These are phyloP conservation scores for Ormyrus pomaceus DNA, from an alignment of 2,888 invertebrate species.

Conservation along the genomic window DNA sequence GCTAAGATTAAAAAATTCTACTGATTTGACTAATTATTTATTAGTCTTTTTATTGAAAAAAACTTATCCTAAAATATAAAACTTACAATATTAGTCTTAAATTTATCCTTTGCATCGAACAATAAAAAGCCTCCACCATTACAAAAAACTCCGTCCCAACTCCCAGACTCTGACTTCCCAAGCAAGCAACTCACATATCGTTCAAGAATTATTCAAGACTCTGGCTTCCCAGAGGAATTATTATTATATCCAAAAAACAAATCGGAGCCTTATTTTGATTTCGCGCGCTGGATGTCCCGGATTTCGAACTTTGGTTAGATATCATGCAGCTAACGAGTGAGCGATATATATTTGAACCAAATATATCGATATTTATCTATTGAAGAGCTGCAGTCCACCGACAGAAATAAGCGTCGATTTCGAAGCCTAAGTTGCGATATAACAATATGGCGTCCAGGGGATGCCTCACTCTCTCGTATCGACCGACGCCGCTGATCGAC, in stretches of 20 bases:
- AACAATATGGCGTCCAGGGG: constrained; percentile 36
- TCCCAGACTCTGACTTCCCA: too few relatives aligned
- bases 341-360: constrained; percentile 19
- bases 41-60: too few relatives aligned
- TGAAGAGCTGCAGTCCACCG: constrained; percentile 5
- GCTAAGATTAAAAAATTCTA: too few relatives aligned
- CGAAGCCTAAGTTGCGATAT: constrained; percentile 5
- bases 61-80: not conserved
- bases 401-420: constrained; percentile 34
- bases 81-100: not conserved
- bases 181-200: too few relatives aligned
- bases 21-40: too few relatives aligned
- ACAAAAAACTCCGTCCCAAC: too few relatives aligned
- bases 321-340: not conserved
- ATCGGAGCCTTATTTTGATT: constrained; percentile 19
- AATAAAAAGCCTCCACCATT: too few relatives aligned
- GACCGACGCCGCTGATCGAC: constrained; percentile 37
- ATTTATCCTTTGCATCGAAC: too few relatives aligned
- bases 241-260: too few relatives aligned
- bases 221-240: too few relatives aligned
- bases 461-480: not conserved
- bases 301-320: constrained; percentile 40
- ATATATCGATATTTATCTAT: constrained; percentile 55
- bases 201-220: too few relatives aligned
- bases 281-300: constrained; percentile 18